Evolutionary conservation across 2,113 vertebrate species (phyloP).

Genomic region (Alligator mississippiensis): DNA sequence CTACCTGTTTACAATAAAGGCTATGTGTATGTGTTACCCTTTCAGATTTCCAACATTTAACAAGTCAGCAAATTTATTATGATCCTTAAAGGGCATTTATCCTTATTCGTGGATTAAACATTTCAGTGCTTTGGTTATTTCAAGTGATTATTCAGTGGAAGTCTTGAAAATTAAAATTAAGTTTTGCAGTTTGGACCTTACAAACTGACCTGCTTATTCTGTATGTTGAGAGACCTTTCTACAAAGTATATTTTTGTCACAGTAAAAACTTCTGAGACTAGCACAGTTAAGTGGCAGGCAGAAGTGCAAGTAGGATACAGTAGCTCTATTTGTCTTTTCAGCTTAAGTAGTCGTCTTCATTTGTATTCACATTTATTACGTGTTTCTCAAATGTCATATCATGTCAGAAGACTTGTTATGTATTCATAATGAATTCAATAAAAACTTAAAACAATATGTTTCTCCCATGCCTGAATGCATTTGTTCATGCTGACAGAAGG

Average conservation of each 20-base stretch:
- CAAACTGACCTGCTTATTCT: background rate
- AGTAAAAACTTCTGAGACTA: background rate
- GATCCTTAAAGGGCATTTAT: background rate
- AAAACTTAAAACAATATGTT: background rate
- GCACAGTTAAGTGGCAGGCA: background rate
- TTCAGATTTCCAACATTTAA: constrained; percentile 1
- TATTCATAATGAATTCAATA: constrained; percentile 38
- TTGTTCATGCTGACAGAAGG: constrained; percentile 40
- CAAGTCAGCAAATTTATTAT: background rate
- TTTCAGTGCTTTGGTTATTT: background rate
- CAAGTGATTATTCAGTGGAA: background rate
- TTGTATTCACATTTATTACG: constrained; percentile 4
- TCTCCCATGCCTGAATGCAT: background rate
- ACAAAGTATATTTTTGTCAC: background rate
- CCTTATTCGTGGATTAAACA: background rate
- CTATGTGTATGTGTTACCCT: background rate
- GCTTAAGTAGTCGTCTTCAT: background rate
- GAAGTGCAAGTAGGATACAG: background rate
- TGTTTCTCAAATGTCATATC: background rate
- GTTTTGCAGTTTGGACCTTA: background rate
- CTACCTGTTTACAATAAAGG: background rate
- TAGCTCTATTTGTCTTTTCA: background rate
- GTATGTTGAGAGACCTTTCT: background rate
- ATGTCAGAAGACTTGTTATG: constrained; percentile 11
- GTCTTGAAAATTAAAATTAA: background rate